Percentiles rank a stretch among this genome's conserved stretches.
These are phyloP conservation scores for Drosophila paulistorum DNA, from an alignment of 1,140 invertebrate species.

Conservation along the genomic window DNA sequence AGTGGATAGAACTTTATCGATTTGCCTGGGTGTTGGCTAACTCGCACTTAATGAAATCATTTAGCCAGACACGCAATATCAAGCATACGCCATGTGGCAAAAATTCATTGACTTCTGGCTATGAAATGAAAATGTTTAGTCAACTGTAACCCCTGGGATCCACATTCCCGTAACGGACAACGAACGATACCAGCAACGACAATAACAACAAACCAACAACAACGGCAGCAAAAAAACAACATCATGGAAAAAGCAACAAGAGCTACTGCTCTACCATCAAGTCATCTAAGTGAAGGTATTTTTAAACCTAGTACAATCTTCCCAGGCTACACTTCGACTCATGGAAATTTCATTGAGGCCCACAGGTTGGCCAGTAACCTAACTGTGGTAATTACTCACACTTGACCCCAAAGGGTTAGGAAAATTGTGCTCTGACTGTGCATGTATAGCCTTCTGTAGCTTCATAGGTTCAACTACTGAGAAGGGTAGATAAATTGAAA, in stretches of 20 bases:
- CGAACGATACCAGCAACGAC: not conserved
- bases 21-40: slow-evolving; percentile 39
- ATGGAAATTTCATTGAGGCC: slow-evolving; percentile 54
- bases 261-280: slow-evolving; percentile 21
- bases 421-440: slow-evolving; percentile 8
- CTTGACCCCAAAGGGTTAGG: slow-evolving; percentile 60
- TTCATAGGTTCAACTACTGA: slow-evolving; percentile 23
- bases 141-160: slow-evolving; percentile 61
- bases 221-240: slow-evolving; percentile 31
- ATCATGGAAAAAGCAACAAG: slow-evolving; percentile 21
- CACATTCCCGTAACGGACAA: not conserved
- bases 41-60: slow-evolving; percentile 72
- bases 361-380: slow-evolving; percentile 54
- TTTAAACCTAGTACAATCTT: slow-evolving; percentile 47
- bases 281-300: slow-evolving; percentile 47
- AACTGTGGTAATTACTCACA: slow-evolving; percentile 76
- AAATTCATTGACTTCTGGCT: slow-evolving; percentile 74
- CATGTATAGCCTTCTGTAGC: not conserved
- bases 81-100: slow-evolving; percentile 71
- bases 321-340: slow-evolving; percentile 15
- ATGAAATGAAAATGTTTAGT: slow-evolving; percentile 78
- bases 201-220: not conserved
- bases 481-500: slow-evolving; percentile 47
- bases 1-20: slow-evolving; percentile 36
- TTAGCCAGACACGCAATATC: slow-evolving; percentile 66